phyloP scores from a whole-genome alignment of 1,140 invertebrate species.

The Bombyx mandarina region DNA sequence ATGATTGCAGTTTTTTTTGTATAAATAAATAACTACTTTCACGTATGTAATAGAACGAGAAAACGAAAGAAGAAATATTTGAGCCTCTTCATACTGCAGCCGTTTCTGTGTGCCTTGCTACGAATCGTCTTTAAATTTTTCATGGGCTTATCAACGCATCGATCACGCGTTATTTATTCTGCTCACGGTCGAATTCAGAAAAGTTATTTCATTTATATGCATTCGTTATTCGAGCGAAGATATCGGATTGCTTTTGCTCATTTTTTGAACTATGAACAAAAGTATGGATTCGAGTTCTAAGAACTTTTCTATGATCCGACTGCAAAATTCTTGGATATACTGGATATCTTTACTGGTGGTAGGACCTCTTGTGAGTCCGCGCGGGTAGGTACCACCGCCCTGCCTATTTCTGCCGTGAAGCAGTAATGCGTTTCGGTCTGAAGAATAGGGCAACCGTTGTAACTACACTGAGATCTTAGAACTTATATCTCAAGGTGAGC shows the following conservation, averaged over 20 bases:
- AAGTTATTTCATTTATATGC: conserved; percentile 61
- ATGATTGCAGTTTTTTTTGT: conserved; percentile 23
- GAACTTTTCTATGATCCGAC: neutral
- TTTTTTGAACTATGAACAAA: neutral
- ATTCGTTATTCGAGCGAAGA: conserved; percentile 50
- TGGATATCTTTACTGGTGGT: too few species aligned
- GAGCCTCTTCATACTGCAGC: conserved; percentile 29
- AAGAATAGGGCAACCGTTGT: too few species aligned
- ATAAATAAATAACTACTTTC: conserved; percentile 18
- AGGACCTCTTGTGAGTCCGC: too few species aligned
- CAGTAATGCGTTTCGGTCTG: too few species aligned
- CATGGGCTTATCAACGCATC: conserved; percentile 57
- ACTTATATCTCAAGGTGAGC: too few species aligned
- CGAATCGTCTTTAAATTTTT: conserved; percentile 49
- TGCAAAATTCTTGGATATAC: conserved; percentile 6
- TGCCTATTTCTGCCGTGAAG: too few species aligned
- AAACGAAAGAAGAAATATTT: conserved; percentile 37
- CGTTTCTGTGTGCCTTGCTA: conserved; percentile 31
- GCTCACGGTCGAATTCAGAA: conserved; percentile 54
- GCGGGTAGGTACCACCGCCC: too few species aligned
- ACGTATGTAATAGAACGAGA: conserved; percentile 21
- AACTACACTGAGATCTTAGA: too few species aligned
- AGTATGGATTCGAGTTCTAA: too few species aligned
- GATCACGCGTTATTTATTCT: conserved; percentile 59
- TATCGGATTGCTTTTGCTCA: conserved; percentile 15